Evolutionary conservation across 2,888 invertebrate genomes (phyloP).

Genomic region (Xylota sylvarum): DNA sequence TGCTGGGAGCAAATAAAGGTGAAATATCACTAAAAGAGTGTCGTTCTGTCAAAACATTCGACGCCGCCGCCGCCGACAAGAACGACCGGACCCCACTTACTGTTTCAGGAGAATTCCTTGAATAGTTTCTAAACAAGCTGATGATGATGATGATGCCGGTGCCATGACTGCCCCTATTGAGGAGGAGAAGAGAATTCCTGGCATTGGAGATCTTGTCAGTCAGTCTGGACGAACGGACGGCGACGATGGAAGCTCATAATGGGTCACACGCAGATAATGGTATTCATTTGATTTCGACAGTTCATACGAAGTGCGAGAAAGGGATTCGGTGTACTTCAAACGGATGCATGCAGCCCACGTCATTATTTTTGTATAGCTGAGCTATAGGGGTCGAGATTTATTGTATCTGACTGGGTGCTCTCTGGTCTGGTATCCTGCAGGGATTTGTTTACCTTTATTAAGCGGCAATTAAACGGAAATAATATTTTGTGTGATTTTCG

Average conservation of each 20-base stretch:
- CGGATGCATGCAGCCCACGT: slow-evolving; percentile 53
- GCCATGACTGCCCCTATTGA: slow-evolving; percentile 15
- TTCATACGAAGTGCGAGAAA: slow-evolving; percentile 38
- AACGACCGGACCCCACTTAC: slow-evolving; percentile 67
- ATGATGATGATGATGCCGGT: slow-evolving; percentile 26
- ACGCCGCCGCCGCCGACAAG: slow-evolving; percentile 51
- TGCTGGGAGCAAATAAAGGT: slow-evolving; percentile 73
- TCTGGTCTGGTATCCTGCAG: slow-evolving; percentile 64
- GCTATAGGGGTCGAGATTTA: slow-evolving; percentile 65
- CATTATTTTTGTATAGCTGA: slow-evolving; percentile 32
- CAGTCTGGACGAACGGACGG: slow-evolving; percentile 9
- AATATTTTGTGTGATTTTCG: slow-evolving; percentile 74
- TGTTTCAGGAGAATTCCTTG: slow-evolving; percentile 74
- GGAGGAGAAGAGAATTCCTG: slow-evolving; percentile 48
- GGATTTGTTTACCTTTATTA: slow-evolving; percentile 77
- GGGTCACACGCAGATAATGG: slow-evolving; percentile 59
- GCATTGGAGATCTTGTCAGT: slow-evolving; percentile 53
- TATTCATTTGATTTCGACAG: slow-evolving; percentile 65
- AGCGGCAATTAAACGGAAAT: slow-evolving; percentile 78
- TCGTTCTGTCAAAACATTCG: slow-evolving; percentile 77
- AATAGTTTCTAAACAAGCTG: slow-evolving; percentile 66
- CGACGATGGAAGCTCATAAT: slow-evolving; percentile 47
- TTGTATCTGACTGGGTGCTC: slow-evolving; percentile 42
- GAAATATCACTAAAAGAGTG: slow-evolving; percentile 76
- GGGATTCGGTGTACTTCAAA: slow-evolving; percentile 71